Conservation (phyloP, 2,113 vertebrate species). For the Pterocles gutturalis region DNA sequence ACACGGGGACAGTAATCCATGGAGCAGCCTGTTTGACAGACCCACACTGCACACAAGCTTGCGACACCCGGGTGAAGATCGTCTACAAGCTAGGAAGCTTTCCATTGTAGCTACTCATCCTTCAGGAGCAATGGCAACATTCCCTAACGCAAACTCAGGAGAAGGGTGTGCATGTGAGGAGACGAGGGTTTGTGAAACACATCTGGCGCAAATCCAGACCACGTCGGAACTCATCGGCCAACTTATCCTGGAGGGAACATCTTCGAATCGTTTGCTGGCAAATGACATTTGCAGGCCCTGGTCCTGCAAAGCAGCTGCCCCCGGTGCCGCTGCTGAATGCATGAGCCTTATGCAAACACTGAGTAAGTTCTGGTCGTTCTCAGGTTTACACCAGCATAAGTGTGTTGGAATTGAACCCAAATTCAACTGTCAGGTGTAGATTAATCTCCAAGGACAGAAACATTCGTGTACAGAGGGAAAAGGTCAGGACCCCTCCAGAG, state of each 20-base stretch:
- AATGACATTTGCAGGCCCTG: conserved; percentile 8
- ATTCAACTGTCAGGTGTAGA: neutral
- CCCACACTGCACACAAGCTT: accelerated
- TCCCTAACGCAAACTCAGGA: neutral
- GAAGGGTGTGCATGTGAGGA: neutral
- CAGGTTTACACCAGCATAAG: neutral
- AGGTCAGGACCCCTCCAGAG: neutral
- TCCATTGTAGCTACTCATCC: neutral
- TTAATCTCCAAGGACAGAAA: neutral
- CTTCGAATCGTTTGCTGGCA: neutral
- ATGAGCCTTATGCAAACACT: neutral
- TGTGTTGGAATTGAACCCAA: neutral
- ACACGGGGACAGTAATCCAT: neutral
- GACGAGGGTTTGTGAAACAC: conserved; percentile 39
- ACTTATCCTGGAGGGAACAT: neutral
- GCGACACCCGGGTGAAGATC: neutral
- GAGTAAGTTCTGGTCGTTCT: neutral
- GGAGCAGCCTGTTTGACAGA: neutral
- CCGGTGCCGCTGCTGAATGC: neutral
- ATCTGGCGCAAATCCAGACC: neutral
- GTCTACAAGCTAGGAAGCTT: neutral
- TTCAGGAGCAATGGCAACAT: neutral
- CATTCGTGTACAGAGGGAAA: neutral
- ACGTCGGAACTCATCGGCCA: neutral
- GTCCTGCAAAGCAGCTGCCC: neutral